Base-by-base conservation (phyloP, 2,797 vertebrate species). In the Gymnoscopelus braueri region DNA sequence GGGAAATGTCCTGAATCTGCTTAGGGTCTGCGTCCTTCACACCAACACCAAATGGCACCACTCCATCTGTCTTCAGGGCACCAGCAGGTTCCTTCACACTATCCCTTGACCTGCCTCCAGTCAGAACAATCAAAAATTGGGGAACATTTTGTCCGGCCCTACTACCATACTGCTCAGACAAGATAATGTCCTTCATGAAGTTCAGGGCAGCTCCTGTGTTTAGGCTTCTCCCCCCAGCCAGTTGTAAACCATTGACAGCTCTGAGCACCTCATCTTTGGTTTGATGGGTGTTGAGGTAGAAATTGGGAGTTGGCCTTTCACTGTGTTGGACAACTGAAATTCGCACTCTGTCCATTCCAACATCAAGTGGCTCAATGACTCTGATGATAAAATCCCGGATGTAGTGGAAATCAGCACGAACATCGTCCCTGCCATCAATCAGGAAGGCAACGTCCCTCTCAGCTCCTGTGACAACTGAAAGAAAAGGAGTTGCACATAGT, bases 371-470 rank as follows among this genome's bases (percentile, higher is more conserved):
- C 65, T 96, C 92, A 50, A 98, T 95, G 0, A 98, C 85, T 90
- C 90, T 96, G 65, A 90, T 85, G 69, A 99, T 93, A 81, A 99
- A 98, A 77, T 98, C 94, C 23, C 87, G 92, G 76, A 98, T 91
- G 0, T 85, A 76, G 13, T 85, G 67, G 80, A 98, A 98, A 77
- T 94, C 95, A 75, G 91, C 90, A 86, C 83, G 79, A 55, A 98
- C 91, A 75, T 92, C 95, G 77, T 92, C 91, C 56, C 96, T 95
- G 69, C 97, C 97, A 67, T 99, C 98, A 67, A 99, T 94, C 83
- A 99, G 95, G 90, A 99, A 98, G 65, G 98, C 95, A 81, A 99
- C 94, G 89, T 99, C 98, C 74, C 95, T 94, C 92, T 97, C 94
- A 86, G 44, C 89, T 76, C 93, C 94, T 60, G 74, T 54, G 5